Conservation (phyloP, 2,113 vertebrate species). For the Dunckerocampus dactyliophorus region DNA sequence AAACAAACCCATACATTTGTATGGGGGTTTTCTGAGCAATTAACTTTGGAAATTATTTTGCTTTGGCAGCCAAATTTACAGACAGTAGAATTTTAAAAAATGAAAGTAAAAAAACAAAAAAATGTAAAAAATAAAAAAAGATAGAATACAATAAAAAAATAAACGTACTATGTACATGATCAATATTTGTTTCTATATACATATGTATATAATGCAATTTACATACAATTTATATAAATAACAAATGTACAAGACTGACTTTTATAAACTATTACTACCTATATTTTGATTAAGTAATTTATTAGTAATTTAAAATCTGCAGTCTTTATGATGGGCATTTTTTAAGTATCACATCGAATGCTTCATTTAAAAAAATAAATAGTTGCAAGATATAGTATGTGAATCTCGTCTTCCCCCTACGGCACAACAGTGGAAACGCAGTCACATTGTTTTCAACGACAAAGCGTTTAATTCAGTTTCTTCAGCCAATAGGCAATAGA, state of each 20-base stretch:
- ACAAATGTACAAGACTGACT: too few relatives aligned
- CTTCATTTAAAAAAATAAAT: not conserved
- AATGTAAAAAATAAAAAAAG: too few relatives aligned
- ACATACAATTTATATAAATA: too few relatives aligned
- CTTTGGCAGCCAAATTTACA: not conserved
- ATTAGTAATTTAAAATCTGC: too few relatives aligned
- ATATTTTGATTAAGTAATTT: too few relatives aligned
- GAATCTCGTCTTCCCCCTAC: slow-evolving; percentile 33
- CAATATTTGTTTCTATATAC: too few relatives aligned
- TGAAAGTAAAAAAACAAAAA: too few relatives aligned
- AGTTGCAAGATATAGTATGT: not conserved
- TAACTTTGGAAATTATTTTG: not conserved
- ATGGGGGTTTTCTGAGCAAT: not conserved
- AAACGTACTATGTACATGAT: too few relatives aligned
- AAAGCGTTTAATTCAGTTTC: not conserved
- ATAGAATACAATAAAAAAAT: too few relatives aligned
- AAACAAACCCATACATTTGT: not conserved
- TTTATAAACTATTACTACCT: too few relatives aligned
- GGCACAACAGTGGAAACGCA: slow-evolving; percentile 19
- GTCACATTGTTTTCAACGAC: not conserved
- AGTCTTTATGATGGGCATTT: too few relatives aligned
- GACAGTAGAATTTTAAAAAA: not conserved
- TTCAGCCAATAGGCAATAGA: not conserved
- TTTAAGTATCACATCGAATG: not conserved
- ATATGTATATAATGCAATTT: too few relatives aligned